Evolutionary conservation across 2,113 vertebrate genomes (phyloP).

Genomic region (Muntiacus muntjak): DNA sequence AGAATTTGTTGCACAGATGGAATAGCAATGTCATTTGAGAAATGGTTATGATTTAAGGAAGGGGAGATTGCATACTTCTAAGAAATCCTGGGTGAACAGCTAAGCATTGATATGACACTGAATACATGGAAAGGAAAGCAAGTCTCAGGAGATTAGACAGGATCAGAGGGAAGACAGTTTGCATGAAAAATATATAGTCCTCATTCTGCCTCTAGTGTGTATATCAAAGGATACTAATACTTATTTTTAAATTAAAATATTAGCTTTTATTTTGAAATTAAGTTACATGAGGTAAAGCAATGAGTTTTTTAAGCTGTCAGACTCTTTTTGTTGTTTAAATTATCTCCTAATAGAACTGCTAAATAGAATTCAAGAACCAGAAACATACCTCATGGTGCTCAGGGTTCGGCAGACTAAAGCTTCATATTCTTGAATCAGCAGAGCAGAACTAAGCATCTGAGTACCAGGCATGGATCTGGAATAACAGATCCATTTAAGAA

Average conservation of each 20-base stretch:
- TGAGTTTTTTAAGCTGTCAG: neutral
- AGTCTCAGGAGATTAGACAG: neutral
- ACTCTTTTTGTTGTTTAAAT: neutral
- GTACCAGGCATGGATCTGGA: neutral
- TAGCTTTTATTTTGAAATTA: neutral
- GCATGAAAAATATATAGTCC: neutral
- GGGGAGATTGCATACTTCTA: neutral
- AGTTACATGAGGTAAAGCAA: neutral
- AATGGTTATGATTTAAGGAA: neutral
- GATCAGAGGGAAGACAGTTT: neutral
- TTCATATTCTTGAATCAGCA: neutral
- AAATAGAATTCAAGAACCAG: neutral
- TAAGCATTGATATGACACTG: neutral
- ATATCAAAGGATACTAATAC: neutral
- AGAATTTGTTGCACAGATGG: neutral
- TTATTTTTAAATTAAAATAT: neutral
- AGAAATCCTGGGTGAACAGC: neutral
- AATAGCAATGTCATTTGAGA: neutral
- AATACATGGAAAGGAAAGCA: neutral
- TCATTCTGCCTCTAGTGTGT: neutral
- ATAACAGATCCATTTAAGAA: neutral
- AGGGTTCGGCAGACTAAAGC: neutral
- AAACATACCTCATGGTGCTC: neutral
- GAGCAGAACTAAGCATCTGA: neutral
- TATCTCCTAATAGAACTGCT: neutral